Evolutionary conservation across 2,113 vertebrate genomes (phyloP), one percentile per base, ranked within the genome.

Genomic region (Hirundichthys speculiger): DNA sequence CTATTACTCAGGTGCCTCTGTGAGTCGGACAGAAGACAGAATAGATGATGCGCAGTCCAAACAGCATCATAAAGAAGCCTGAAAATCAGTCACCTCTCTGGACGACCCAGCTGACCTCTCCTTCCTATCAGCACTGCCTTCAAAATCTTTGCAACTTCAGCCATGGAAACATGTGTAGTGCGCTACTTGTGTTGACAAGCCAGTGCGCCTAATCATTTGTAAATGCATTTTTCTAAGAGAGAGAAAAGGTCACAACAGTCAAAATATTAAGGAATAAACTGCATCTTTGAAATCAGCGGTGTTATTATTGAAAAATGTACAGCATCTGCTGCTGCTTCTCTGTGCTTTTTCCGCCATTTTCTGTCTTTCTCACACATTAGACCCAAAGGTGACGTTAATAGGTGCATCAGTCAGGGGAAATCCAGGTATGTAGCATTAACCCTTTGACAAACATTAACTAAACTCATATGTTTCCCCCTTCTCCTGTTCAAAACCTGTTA

Each of bases 371-470:
- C 55, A 34, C 46, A 54, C 67, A 58, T 13, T 64, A 66, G 24
- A 57, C 53, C 71, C 63, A 48, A 63, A 71, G 43, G 57, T 50
- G 20, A 5, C 65, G 63, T 45, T 75, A 75, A 71, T 78, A 70
- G 71, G 40, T 20, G 25, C 83, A 79, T 81, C 67, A 55, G 53
- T 83, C 79, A 76, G 60, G 57, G 50, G 71, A 71, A 82, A 77
- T 59, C 75, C 43, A 53, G 22, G 38, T 60, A 69, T 74, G 55
- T 57, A 58, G 30, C 30, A 61, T n/a, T n/a, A n/a, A n/a, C n/a
- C n/a, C n/a, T n/a, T n/a, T n/a, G n/a, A n/a, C n/a, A n/a, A n/a
- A n/a, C n/a, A n/a, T n/a, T n/a, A n/a, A n/a, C n/a, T n/a, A n/a
- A n/a, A n/a, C n/a, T n/a, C n/a, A n/a, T n/a, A n/a, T n/a, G n/a